phyloP scores from a whole-genome alignment of 92 coral and sea anemone genomes.

The Epizoanthus illoricatus region DNA sequence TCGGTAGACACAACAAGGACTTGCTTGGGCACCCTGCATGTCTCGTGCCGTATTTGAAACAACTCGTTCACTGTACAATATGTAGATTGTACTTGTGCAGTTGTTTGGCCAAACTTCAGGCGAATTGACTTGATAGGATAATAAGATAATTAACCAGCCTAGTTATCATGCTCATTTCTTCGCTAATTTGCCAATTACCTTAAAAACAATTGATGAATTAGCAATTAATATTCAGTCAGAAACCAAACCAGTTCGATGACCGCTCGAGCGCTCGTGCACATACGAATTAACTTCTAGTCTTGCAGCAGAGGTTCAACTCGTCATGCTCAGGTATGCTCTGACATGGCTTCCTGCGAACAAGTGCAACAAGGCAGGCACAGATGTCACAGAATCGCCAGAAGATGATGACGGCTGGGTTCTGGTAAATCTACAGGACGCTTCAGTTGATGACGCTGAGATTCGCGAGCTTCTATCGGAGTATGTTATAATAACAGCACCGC shows the following conservation, averaged over 20 bases:
- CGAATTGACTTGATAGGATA: no score
- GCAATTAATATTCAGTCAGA: conserved; percentile 19
- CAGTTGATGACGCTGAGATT: not conserved
- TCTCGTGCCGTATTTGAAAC: no score
- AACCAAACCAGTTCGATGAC: conserved; percentile 14
- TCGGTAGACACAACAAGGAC: no score
- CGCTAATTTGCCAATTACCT: conserved; percentile 2
- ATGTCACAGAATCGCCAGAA: not conserved
- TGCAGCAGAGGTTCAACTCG: not conserved
- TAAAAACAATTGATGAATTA: conserved; percentile 18
- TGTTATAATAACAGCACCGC: conserved; percentile 17
- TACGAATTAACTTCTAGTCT: not conserved
- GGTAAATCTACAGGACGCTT: not conserved
- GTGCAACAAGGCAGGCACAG: not conserved
- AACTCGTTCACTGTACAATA: no score
- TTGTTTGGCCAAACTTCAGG: no score
- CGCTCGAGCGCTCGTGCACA: conserved; percentile 27
- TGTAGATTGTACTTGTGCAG: no score
- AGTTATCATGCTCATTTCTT: not conserved
- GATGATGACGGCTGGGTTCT: conserved; percentile 32
- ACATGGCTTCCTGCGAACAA: not conserved
- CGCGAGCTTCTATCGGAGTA: conserved; percentile 20
- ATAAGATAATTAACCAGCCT: not conserved
- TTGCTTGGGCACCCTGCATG: no score
- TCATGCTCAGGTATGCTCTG: not conserved